Evolutionary conservation across 2,113 vertebrate species (phyloP), one percentile per base, ranked within the genome.

Genomic region (Mola mola): DNA sequence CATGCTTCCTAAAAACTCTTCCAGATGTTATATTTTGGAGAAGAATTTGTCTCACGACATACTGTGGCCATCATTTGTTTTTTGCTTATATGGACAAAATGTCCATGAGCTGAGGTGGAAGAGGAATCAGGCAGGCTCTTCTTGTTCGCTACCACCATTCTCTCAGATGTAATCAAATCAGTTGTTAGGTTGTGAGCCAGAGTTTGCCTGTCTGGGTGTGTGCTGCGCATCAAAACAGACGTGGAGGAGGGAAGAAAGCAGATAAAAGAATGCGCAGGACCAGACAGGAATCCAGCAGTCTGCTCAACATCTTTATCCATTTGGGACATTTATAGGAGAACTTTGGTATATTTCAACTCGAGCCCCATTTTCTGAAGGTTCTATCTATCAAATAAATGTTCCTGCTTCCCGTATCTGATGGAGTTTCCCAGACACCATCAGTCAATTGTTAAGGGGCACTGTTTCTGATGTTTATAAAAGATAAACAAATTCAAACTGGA

Each of bases 161-260:
- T 65, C 65, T 74, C 59, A 74, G 66, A 22, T 63, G 66, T 38
- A 74, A 81, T 85, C 79, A 82, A 61, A 77, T 84, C 65, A 85
- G 21, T 41, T 52, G 52, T 21, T 47, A 59, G 47, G 71, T 26
- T 66, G 60, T 53, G 47, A 36, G 28, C 33, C 36, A 16, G 12
- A 16, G 36, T 15, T 6, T 33, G 29, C 11, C 33, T 34, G 42
- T 34, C 11, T 10, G 28, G 5, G 17, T 36, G 49, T 60, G 51
- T 64, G 52, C 25, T 49, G 53, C 34, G 69, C 41, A 55, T 66
- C 29, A 66, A 64, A 72, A 22, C n/a, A 28, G 47, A 66, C 1
- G n/a, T 37, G 17, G n/a, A 36, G 49, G 46, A 37, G 16, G 69
- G 22, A 50, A 13, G 19, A 40, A 10, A 43, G 19, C 19, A 50